Evolutionary conservation across 2,888 invertebrate species (phyloP), one percentile per base, ranked within the genome.

Genomic region (Chrysomela aeneicollis): DNA sequence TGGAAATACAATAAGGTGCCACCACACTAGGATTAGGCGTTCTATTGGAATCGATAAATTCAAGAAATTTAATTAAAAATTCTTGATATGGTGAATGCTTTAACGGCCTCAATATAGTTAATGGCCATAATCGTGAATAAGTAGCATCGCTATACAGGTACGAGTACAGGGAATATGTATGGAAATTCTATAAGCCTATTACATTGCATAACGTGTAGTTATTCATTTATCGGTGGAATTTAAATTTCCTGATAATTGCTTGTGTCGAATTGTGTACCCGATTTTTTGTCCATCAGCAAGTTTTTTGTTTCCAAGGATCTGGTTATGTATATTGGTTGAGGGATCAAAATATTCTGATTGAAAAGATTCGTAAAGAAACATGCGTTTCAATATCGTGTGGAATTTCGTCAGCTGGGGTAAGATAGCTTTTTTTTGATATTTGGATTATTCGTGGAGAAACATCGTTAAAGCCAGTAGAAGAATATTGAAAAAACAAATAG

Each of bases 21-120:
- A 47, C 30, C 46, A 46, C 22, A 19, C 26, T 10, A 32, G 46
- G 57, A 57, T 57, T 57, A 57, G 47, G 18, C 26, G 17, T 57
- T 57, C 22, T 26, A 46, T 57, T 18, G 17, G 15, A 57, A 57
- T 57, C 57, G 46, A 57, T 57, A 46, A 46, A 46, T 57, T 57
- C 22, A 15, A 42, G 42, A 46, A 26, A 57, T 57, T 57, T 26
- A 30, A 57, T 57, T 57, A 57, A 57, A 46, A 57, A 57, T 17
- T 26, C 57, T 46, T 17, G 1, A 57, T 57, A 57, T 57, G 57
- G 57, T 10, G 46, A 57, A 46, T 12, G 57, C 46, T 46, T 57
- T 57, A 26, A 57, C 30, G 15, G 46, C 47, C 46, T 26, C 6
- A 26, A n/a, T 46, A 42, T 42, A 42, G 42, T 42, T 42, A 42